phyloP scores from a whole-genome alignment of 2,797 vertebrate genomes.

The Poeciliopsis turneri region DNA sequence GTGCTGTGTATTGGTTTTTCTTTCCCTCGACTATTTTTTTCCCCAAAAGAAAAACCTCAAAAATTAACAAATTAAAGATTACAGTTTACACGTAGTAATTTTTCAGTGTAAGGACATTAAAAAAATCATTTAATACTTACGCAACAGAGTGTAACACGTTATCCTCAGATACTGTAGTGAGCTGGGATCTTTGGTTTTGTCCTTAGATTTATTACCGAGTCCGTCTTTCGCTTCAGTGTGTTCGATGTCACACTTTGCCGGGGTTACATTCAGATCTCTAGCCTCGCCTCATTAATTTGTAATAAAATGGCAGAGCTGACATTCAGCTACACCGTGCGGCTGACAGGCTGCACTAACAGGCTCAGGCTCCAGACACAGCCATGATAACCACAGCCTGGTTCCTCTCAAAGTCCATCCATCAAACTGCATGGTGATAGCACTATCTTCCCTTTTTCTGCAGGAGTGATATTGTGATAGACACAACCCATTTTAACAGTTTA shows the following conservation, averaged over 20 bases:
- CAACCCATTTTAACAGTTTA: slow-evolving; percentile 14
- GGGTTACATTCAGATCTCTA: slow-evolving; percentile 48
- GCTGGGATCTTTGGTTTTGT: slow-evolving; percentile 34
- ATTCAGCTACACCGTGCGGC: slow-evolving; percentile 60
- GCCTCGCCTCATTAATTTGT: slow-evolving; percentile 73
- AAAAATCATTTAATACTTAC: slow-evolving; percentile 10
- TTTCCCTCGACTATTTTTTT: not conserved
- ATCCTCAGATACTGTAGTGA: slow-evolving; percentile 1
- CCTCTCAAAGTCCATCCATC: slow-evolving; percentile 67
- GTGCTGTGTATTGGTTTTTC: not conserved
- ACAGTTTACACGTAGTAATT: not conserved
- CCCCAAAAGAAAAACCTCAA: no score
- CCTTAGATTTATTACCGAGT: slow-evolving; percentile 18
- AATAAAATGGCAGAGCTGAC: slow-evolving; percentile 72
- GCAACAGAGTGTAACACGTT: not conserved
- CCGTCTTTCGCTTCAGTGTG: slow-evolving; percentile 34
- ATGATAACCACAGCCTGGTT: slow-evolving; percentile 68
- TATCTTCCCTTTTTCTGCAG: slow-evolving; percentile 30
- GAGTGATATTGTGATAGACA: slow-evolving; percentile 21
- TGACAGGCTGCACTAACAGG: slow-evolving; percentile 77
- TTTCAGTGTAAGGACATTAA: slow-evolving; percentile 7
- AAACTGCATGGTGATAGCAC: slow-evolving; percentile 40
- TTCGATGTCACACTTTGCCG: slow-evolving; percentile 59
- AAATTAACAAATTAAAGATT: not conserved
- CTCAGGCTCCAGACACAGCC: slow-evolving; percentile 75